Evolutionary conservation across 2,888 invertebrate species (phyloP).

Genomic region (Drosophila macrospina): DNA sequence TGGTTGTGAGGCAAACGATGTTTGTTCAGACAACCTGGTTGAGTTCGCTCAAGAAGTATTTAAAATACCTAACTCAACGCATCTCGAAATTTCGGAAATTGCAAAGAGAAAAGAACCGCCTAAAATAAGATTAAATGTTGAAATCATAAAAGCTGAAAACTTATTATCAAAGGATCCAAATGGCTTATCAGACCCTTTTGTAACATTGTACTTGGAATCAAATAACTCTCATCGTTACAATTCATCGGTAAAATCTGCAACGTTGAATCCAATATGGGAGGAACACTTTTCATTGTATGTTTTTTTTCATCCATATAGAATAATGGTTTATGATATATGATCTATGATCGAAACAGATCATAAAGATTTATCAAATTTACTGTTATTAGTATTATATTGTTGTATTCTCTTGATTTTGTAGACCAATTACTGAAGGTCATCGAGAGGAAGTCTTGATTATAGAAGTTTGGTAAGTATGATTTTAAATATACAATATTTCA

Average conservation of each 20-base stretch:
- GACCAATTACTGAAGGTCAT: slow-evolving; percentile 89
- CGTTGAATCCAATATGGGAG: slow-evolving; percentile 97
- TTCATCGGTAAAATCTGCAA: slow-evolving; percentile 95
- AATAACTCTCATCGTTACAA: slow-evolving; percentile 92
- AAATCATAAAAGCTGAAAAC: slow-evolving; percentile 94
- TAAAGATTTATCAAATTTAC: neutral
- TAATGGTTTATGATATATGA: too few species aligned
- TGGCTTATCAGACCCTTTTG: slow-evolving; percentile 98
- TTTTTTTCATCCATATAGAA: neutral
- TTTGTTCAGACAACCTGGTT: slow-evolving; percentile 89
- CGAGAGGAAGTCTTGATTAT: slow-evolving; percentile 91
- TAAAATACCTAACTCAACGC: slow-evolving; percentile 90
- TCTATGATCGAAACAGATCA: too few species aligned
- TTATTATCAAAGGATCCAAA: slow-evolving; percentile 94
- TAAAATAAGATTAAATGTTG: slow-evolving; percentile 93
- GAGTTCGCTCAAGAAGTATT: slow-evolving; percentile 93
- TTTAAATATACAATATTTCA: neutral
- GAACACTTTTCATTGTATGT: slow-evolving; percentile 95
- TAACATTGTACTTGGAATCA: slow-evolving; percentile 94
- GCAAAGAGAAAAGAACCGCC: slow-evolving; percentile 93
- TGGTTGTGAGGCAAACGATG: slow-evolving; percentile 90
- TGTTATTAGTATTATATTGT: neutral
- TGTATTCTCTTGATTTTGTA: slow-evolving; percentile 25
- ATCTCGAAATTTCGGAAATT: slow-evolving; percentile 89
- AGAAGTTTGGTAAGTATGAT: slow-evolving; percentile 89